Conservation (phyloP, 2,797 vertebrate genomes). For the Muraenolepis orangiensis region DNA sequence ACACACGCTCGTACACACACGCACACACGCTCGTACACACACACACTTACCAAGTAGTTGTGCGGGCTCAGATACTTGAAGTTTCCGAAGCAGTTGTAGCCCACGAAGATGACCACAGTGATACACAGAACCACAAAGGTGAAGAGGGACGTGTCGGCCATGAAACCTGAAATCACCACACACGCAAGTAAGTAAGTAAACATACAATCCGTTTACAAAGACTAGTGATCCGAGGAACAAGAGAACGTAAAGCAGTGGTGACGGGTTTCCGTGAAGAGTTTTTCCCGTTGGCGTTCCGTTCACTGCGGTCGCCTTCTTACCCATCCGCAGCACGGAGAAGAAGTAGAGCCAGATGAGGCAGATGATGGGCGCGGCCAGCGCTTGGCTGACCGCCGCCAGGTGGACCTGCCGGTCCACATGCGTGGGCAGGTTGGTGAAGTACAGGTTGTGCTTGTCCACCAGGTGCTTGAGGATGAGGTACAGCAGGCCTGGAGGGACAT, state of each 20-base stretch:
- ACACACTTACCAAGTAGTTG: constrained; percentile 81
- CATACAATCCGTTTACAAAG: not conserved
- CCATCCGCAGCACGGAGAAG: constrained; percentile 87
- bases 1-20: not conserved
- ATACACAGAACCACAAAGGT: constrained; percentile 81
- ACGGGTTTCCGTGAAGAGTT: too few relatives aligned
- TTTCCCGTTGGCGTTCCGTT: too few relatives aligned
- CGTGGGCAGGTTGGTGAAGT: constrained; percentile 87
- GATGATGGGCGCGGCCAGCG: constrained; percentile 90
- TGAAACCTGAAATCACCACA: constrained; percentile 76
- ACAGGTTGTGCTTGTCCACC: constrained; percentile 95
- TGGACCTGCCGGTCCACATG: constrained; percentile 87
- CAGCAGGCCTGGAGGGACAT: constrained; percentile 84
- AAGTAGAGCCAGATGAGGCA: constrained; percentile 96
- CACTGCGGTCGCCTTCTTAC: too few relatives aligned
- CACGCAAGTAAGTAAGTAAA: constrained; percentile 9
- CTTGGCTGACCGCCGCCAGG: constrained; percentile 89
- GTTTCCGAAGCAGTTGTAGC: constrained; percentile 84
- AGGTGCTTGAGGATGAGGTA: constrained; percentile 91
- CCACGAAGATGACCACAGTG: constrained; percentile 78
- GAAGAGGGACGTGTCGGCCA: constrained; percentile 82
- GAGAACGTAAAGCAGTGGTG: too few relatives aligned
- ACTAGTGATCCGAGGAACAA: not conserved
- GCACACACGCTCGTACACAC: not conserved
- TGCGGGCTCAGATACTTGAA: constrained; percentile 89